phyloP scores from a whole-genome alignment of 2,888 invertebrate species.

The Diadromus collaris region DNA sequence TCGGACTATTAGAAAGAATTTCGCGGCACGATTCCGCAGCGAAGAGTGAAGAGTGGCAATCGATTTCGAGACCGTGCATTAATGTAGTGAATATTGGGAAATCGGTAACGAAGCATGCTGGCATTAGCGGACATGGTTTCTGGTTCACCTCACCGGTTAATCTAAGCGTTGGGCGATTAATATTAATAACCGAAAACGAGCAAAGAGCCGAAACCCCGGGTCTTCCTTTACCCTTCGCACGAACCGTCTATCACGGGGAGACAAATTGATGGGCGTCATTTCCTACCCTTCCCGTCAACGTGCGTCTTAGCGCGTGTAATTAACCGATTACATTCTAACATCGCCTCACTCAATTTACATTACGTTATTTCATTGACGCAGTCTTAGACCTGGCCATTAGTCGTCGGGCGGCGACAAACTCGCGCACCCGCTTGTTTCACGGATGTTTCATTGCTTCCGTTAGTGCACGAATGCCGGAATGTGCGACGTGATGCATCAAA shows the following conservation, averaged over 20 bases:
- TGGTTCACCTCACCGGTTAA: neutral
- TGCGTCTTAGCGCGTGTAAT: conserved; percentile 16
- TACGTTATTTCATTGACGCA: conserved; percentile 1
- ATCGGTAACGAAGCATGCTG: neutral
- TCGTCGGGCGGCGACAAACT: neutral
- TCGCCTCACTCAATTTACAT: conserved; percentile 6
- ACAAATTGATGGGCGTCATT: conserved; percentile 21
- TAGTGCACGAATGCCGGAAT: neutral
- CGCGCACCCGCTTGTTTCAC: neutral
- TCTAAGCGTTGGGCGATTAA: conserved; percentile 53
- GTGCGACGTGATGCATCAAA: conserved; percentile 18
- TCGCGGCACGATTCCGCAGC: too few relatives aligned
- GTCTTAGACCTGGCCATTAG: neutral
- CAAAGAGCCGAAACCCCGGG: conserved; percentile 53
- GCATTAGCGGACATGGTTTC: neutral
- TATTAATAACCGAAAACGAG: conserved; percentile 57
- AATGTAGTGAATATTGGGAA: neutral
- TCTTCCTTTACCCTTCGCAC: neutral
- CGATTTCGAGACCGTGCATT: neutral
- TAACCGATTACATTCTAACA: conserved; percentile 20
- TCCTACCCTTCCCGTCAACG: neutral
- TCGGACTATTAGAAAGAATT: neutral
- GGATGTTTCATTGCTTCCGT: conserved; percentile 21
- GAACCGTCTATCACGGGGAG: conserved; percentile 7
- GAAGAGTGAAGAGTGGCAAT: too few relatives aligned